Base-by-base conservation (phyloP, 2,113 vertebrate species). In the Stegastes partitus region DNA sequence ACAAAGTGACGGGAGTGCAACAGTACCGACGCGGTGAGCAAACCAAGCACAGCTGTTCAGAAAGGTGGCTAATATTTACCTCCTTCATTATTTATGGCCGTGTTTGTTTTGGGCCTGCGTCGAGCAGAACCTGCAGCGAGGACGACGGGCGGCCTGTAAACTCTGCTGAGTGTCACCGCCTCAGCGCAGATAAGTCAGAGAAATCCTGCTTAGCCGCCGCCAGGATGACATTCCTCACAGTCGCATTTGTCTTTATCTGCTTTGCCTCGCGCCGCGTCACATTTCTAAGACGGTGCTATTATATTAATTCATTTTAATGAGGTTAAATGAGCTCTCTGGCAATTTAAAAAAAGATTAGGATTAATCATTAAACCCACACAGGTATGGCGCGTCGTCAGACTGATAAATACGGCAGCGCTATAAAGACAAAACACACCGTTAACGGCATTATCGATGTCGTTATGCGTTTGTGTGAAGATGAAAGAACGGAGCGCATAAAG, bases 211-310 rank as follows among this genome's bases (percentile, higher is more conserved):
- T 31, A 21, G 12, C 5, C 21, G 22, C n/a, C 26, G 21, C 37
- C 39, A 63, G 25, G 55, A 77, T 80, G n/a, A 14, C 16, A 19
- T 57, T 72, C 65, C 42, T 70, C 53, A 28, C 21, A 21, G 34
- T 16, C 6, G 7, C 57, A 44, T 79, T 69, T 54, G 25, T 68
- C 79, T 68, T 82, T 18, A 73, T 79, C 58, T 68, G 18, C 45
- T 55, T 44, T 66, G 45, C 67, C 45, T 65, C 19, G 21, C 3
- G 1, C 18, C 55, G 22, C 34, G 47, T 65, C 22, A 21, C 25
- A 28, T 25, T 71, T 70, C 53, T 58, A 25, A 58, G 34, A 31
- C 50, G 45, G 19, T 37, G 26, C 5, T 21, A 59, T 68, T 49
- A 3, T 28, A 34, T 26, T 53, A 42, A 58, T 65, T 72, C 0